Evolutionary conservation across 1,140 invertebrate genomes (phyloP).

Genomic region (Drosophila melanogaster): Release_6_plus_ISO1_MT NT_037436.4:13679001-13679500

Average conservation of each 20-base stretch:
- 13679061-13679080: conserved; percentile 78
- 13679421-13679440: conserved; percentile 80
- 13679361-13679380: conserved; percentile 8
- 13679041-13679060: conserved; percentile 62
- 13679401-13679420: conserved; percentile 58
- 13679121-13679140: conserved; percentile 27
- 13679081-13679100: conserved; percentile 66
- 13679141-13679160: background rate
- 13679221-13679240: conserved; percentile 15
- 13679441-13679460: conserved; percentile 81
- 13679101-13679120: conserved; percentile 26
- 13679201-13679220: conserved; percentile 46
- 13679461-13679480: conserved; percentile 66
- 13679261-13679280: conserved; percentile 62
- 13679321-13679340: conserved; percentile 72
- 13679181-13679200: background rate
- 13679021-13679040: conserved; percentile 76
- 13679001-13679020: conserved; percentile 49
- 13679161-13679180: no score
- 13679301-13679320: conserved; percentile 73
- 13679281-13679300: conserved; percentile 47
- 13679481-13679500: background rate
- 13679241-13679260: conserved; percentile 47
- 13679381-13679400: background rate
- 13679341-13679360: conserved; percentile 17